A percentile compares a stretch with the other conserved stretches of the same genome.
These are phyloP conservation scores for Chionomys nivalis DNA, from an alignment of 2,113 vertebrate genomes.

Conservation along the genomic window DNA sequence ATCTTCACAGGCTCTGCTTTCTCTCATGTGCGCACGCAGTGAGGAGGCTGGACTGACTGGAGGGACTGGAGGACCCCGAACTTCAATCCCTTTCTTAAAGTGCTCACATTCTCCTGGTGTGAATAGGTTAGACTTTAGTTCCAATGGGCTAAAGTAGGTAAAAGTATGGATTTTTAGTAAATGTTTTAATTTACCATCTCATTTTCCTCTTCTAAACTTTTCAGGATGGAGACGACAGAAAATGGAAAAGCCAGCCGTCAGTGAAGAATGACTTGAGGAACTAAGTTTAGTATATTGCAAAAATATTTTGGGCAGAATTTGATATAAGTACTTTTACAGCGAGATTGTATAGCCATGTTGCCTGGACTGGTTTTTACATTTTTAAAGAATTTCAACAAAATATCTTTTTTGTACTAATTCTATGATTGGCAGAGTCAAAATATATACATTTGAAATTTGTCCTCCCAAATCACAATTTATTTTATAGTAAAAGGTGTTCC, in stretches of 20 bases:
- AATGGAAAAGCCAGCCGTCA: constrained; percentile 96
- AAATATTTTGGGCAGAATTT: constrained; percentile 81
- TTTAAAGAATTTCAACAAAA: constrained; percentile 82
- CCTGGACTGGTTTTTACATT: constrained; percentile 84
- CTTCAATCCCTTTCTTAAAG: neutral
- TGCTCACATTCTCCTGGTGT: neutral
- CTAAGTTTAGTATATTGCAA: constrained; percentile 69
- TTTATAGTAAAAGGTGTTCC: constrained; percentile 79
- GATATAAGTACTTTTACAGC: constrained; percentile 82
- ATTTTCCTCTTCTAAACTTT: constrained; percentile 57
- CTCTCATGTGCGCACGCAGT: neutral
- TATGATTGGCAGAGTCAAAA: constrained; percentile 70
- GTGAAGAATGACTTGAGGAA: constrained; percentile 79
- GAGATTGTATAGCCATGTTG: constrained; percentile 82
- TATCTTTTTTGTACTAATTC: constrained; percentile 85
- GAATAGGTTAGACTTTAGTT: constrained; percentile 24
- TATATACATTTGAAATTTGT: constrained; percentile 78
- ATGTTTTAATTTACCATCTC: constrained; percentile 22
- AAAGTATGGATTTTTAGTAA: neutral
- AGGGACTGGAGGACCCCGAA: neutral
- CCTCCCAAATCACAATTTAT: constrained; percentile 64
- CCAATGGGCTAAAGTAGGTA: neutral
- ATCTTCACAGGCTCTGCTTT: neutral
- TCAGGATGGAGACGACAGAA: constrained; percentile 95
- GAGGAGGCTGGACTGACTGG: neutral